These are phyloP conservation scores for Acanthis flammea DNA, from an alignment of 2,797 vertebrate genomes.

Conservation along the genomic window DNA sequence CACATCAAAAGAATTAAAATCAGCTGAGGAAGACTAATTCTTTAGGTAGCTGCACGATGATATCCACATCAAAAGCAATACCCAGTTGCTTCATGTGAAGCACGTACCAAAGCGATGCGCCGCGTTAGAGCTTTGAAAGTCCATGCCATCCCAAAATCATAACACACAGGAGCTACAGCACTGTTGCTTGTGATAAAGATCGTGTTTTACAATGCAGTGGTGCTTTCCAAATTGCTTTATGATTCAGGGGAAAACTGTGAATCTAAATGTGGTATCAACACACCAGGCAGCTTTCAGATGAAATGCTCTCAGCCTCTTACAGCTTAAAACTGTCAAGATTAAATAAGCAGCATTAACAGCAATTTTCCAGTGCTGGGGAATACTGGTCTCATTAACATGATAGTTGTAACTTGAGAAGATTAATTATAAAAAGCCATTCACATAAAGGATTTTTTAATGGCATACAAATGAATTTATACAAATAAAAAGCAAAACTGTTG, in stretches of 20 bases:
- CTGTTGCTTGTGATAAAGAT: neutral
- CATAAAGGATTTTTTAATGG: neutral
- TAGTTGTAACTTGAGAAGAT: neutral
- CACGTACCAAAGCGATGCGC: fast-evolving
- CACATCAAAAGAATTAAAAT: neutral
- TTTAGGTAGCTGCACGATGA: neutral
- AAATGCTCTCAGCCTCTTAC: neutral
- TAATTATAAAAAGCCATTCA: neutral
- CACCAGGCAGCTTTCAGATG: neutral
- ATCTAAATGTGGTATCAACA: neutral
- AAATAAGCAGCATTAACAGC: neutral
- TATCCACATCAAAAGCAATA: neutral
- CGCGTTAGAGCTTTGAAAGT: neutral
- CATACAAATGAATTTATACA: neutral
- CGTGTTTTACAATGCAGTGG: neutral
- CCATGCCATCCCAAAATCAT: neutral
- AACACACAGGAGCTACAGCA: neutral
- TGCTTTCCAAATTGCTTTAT: neutral
- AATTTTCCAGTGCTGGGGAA: neutral
- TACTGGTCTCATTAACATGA: neutral
- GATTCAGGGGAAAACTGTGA: neutral
- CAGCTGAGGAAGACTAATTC: neutral
- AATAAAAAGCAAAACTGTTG: neutral
- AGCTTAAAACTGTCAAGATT: neutral
- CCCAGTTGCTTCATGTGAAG: neutral